phyloP scores from a whole-genome alignment of 2,888 invertebrate species.

The Amblyjoppa fuscipennis region DNA sequence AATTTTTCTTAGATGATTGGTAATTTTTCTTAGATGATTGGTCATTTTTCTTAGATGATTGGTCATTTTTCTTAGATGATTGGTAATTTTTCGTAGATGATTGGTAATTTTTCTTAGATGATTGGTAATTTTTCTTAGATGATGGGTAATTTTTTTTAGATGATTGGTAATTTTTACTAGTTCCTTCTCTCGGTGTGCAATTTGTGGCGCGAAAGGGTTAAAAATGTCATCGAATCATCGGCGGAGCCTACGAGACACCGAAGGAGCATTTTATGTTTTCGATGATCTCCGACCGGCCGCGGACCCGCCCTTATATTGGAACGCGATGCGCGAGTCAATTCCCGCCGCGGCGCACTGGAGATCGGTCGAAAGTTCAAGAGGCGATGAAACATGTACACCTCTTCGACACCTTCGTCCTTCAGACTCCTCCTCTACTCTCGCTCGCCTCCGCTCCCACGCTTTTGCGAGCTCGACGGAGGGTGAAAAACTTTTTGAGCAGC shows the following conservation, averaged over 20 bases:
- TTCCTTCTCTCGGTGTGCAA: too few relatives aligned
- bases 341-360: neutral
- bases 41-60: too few relatives aligned
- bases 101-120: too few relatives aligned
- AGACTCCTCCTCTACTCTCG: neutral
- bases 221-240: neutral
- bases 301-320: too few relatives aligned
- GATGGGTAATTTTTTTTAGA: too few relatives aligned
- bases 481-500: conserved; percentile 37
- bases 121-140: too few relatives aligned
- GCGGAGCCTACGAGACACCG: conserved; percentile 8
- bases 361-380: conserved; percentile 57
- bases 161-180: too few relatives aligned
- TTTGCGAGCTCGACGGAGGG: neutral
- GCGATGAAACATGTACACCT: conserved; percentile 34
- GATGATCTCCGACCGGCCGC: conserved; percentile 1
- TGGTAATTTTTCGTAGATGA: too few relatives aligned
- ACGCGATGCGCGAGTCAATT: neutral
- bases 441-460: neutral
- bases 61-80: too few relatives aligned
- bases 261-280: conserved; percentile 35
- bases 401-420: conserved; percentile 29
- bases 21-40: too few relatives aligned
- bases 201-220: neutral
- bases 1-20: too few relatives aligned